Base-by-base conservation (phyloP, 1,140 invertebrate species). In the Trichonephila inaurata region DNA sequence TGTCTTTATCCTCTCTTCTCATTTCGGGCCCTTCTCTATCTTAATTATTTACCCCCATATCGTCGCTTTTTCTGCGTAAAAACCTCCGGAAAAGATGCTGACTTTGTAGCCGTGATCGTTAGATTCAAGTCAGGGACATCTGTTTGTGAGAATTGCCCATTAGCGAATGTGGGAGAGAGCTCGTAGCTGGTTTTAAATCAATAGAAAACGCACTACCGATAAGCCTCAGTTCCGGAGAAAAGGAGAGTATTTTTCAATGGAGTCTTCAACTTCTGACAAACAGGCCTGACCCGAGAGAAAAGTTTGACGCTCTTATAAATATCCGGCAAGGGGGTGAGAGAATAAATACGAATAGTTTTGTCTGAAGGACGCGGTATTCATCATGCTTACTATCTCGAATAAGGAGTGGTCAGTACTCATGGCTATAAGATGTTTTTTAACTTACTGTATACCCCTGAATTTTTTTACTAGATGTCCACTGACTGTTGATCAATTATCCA, bases 81-180 rank as follows among this genome's bases (percentile, higher is more conserved):
- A 93, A 93, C 64, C 69, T 62, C 66, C 83, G 62, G 24, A 33
- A 28, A 93, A 93, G 69, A 93, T 88, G 91, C 83, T 82, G 90
- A 92, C 90, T 92, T 66, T 88, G 86, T 61, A 44, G 82, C 62
- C 92, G n/a, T 93, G 86, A 92, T 92, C 92, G 92, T 93, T 93
- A 88, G 85, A 89, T 44, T 69, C 92, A 51, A 93, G 85, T 93
- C 92, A 93, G 66, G 77, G 92, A 93, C 92, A 93, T 93, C 92
- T 93, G 92, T 93, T 93, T 89, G 92, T 93, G 92, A 93, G 92
- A 93, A 93, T 93, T 93, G 92, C 92, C 92, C 92, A 93, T 93
- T 93, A 93, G 92, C 62, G 83, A 77, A 87, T 33, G 82, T 92
- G 82, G 91, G 44, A 92, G 92, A 64, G 77, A 61, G 89, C 33